Evolutionary conservation across 2,797 vertebrate species (phyloP), one percentile per base, ranked within the genome.

Genomic region (Mormyrops boulengeri): DNA sequence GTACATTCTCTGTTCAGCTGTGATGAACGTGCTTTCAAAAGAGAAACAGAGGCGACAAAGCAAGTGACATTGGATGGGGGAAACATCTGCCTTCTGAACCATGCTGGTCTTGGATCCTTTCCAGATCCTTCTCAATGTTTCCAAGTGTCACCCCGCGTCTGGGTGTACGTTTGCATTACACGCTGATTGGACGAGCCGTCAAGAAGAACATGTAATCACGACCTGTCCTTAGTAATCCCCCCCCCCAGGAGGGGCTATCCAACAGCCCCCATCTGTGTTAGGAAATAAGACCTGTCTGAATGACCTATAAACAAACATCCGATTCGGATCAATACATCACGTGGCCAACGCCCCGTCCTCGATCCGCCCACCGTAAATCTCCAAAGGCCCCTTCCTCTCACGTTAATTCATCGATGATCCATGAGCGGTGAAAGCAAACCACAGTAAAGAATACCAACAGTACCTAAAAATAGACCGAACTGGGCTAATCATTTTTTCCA

Each of bases 381-480:
- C 92, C 3, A 80, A 91, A 92, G 92, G 89, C 93, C 85, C 89
- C 92, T 93, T 91, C 92, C 90, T 91, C 91, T 89, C 94, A 96
- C 94, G 95, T 96, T 96, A 96, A 96, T 96, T 96, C 94, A 95
- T 96, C 94, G 95, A 95, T 94, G 92, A 93, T 95, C 95, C 90
- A 89, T 93, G 92, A 95, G 93, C 94, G 91, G 89, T 95, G 94
- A 95, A 95, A 95, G 26, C 94, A 92, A 80, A 92, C 91, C 92
- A 92, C 80, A 4, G 92, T 69, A 86, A 93, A 92, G 93, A 93
- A 92, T 94, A 91, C 91, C 93, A 89, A 89, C 84, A 87, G 91
- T 89, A 90, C 90, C 95, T 96, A 95, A 95, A 96, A 95, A 96
- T 96, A 96, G 94, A 92, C 60, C 89, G 55, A 89, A 93, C 91